These are phyloP conservation scores for Agonopterix subpropinquella DNA, from an alignment of 2,888 invertebrate species.

Conservation along the genomic window DNA sequence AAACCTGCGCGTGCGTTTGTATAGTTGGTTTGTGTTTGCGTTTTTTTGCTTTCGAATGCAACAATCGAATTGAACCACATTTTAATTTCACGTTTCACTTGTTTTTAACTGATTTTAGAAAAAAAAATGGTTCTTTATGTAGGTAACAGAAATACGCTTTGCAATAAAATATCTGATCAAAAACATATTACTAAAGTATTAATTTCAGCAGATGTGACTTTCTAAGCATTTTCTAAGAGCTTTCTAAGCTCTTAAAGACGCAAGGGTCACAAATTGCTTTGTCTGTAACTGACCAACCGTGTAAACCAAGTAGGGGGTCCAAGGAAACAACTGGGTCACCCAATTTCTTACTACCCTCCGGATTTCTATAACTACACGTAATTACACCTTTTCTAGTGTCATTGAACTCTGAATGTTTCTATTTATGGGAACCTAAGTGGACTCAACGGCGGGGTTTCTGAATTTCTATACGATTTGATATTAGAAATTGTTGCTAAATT, in stretches of 20 bases:
- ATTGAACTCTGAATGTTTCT: constrained; percentile 59
- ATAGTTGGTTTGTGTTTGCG: neutral
- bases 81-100: too few relatives aligned
- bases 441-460: constrained; percentile 52
- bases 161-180: too few relatives aligned
- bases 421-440: constrained; percentile 56
- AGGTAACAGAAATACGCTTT: too few relatives aligned
- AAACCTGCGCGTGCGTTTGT: too few relatives aligned
- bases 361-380: constrained; percentile 31
- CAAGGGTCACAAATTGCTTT: constrained; percentile 51
- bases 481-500: constrained; percentile 43
- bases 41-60: neutral
- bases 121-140: too few relatives aligned
- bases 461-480: constrained; percentile 30
- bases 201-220: constrained; percentile 42
- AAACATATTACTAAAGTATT: too few relatives aligned
- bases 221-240: constrained; percentile 26
- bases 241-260: constrained; percentile 40
- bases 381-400: constrained; percentile 65
- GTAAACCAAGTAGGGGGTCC: constrained; percentile 50
- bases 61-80: too few relatives aligned
- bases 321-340: constrained; percentile 58
- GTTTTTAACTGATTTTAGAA: too few relatives aligned
- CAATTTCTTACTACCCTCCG: constrained; percentile 60
- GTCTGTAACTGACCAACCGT: constrained; percentile 72